These are phyloP conservation scores for Rhadina sibilatrix DNA, from an alignment of 2,113 vertebrate species.

Conservation along the genomic window DNA sequence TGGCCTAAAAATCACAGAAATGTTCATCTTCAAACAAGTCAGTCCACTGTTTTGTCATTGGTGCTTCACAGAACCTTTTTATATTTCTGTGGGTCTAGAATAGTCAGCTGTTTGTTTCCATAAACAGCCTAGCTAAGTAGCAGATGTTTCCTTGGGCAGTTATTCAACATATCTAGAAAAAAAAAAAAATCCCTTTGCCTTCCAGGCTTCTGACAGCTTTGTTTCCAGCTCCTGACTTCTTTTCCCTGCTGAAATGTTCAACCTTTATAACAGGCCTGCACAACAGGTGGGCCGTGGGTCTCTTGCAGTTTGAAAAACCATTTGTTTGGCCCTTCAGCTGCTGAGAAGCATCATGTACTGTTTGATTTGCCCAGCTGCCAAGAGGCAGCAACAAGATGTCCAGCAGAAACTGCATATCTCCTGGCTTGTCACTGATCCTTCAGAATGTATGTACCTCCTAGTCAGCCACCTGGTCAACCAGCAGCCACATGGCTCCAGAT, in stretches of 20 bases:
- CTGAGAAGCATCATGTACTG: constrained; percentile 60
- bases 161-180: constrained; percentile 57
- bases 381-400: constrained; percentile 57
- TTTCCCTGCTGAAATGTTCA: constrained; percentile 62
- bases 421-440: constrained; percentile 23
- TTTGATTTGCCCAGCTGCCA: constrained; percentile 65
- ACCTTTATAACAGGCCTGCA: constrained; percentile 43
- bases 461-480: constrained; percentile 24
- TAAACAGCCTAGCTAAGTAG: constrained; percentile 51
- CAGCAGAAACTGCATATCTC: constrained; percentile 25
- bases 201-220: constrained; percentile 62
- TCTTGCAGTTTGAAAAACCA: constrained; percentile 53
- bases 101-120: constrained; percentile 58
- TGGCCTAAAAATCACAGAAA: background rate
- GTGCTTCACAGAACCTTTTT: background rate
- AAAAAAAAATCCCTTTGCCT: constrained; percentile 30
- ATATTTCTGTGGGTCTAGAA: constrained; percentile 9
- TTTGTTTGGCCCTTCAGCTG: constrained; percentile 67
- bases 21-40: background rate
- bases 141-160: constrained; percentile 66
- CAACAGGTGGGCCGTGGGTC: constrained; percentile 60
- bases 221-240: constrained; percentile 58
- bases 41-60: background rate
- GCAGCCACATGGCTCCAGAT: background rate
- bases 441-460: background rate